Evolutionary conservation across 2,797 vertebrate species (phyloP), one percentile per base, ranked within the genome.

Genomic region (Erithacus rubecula): DNA sequence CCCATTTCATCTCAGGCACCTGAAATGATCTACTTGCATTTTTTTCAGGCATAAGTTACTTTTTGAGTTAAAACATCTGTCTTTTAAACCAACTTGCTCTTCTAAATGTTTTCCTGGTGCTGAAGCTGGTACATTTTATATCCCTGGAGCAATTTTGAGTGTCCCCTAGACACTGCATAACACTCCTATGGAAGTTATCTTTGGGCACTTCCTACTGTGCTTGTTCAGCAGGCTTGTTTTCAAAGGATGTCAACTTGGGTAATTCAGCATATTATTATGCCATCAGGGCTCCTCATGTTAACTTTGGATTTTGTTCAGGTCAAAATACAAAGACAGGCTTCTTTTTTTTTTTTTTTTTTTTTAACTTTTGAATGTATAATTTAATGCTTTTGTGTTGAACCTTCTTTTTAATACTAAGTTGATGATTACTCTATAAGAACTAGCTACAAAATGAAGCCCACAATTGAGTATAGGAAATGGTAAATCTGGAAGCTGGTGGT

Each of bases 151-250:
- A 55, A 44, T 84, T 79, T 23, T 53, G 24, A 30, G 68, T 74
- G 53, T 72, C 44, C 55, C 23, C 8, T 26, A 43, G 36, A 65
- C 3, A 0, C 72, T 83, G 44, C 41, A 49, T 47, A 84, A 69
- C 43, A 10, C 6, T 51, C 52, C 34, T 23, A 1, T 65, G 49
- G 34, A 81, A 91, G 65, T 41, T 65, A 7, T 52, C 36, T 86
- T 75, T 58, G 44, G 63, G 44, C 23, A 62, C 14, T 94, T 79
- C 69, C 80, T 62, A 62, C 55, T 37, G 18, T 44, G 26, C 80
- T 78, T 72, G 55, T 78, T 94, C 56, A 83, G 76, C 55, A 88
- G 74, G 51, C 53, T 75, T 41, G 17, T 68, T 87, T 92, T 78
- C 76, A 89, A 90, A 86, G 69, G 75, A 55, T 43, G 71, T 64